A percentile compares a stretch with the other conserved stretches of the same genome.
Evolutionary conservation across 1,140 invertebrate genomes (phyloP).

Genomic region (Propsilocerus akamusi): DNA sequence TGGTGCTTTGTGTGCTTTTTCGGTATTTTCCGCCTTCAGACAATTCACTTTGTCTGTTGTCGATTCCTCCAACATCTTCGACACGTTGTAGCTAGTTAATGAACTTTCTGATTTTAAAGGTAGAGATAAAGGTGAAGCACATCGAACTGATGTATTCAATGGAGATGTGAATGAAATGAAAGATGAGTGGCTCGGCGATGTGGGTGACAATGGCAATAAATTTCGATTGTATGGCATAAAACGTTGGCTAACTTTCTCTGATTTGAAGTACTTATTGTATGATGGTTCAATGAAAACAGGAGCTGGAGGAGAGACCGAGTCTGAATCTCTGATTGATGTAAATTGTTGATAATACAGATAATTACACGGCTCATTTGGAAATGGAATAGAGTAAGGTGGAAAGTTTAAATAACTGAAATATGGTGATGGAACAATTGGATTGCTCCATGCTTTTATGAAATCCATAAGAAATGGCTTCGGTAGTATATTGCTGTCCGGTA

Average conservation of each 20-base stretch:
- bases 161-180: conserved; percentile 21
- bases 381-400: background rate
- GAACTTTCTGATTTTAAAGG: conserved; percentile 7
- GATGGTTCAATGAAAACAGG: conserved; percentile 17
- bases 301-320: conserved; percentile 22
- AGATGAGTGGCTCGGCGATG: conserved; percentile 3
- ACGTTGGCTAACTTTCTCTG: conserved; percentile 7
- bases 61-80: conserved; percentile 17
- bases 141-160: conserved; percentile 25
- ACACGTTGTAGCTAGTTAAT: background rate
- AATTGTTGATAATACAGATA: conserved; percentile 11
- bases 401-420: background rate
- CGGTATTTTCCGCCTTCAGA: conserved; percentile 22
- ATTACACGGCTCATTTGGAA: conserved; percentile 2
- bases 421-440: background rate
- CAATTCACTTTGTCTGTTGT: conserved; percentile 26
- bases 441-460: conserved; percentile 25
- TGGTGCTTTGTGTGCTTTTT: conserved; percentile 18
- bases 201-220: conserved; percentile 1
- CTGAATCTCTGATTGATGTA: conserved; percentile 15
- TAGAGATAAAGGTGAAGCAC: conserved; percentile 32
- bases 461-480: no score
- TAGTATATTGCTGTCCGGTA: no score
- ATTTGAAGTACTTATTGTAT: background rate
- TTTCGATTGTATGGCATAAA: conserved; percentile 16